A percentile compares a stretch with the other conserved stretches of the same genome.
These are phyloP conservation scores for Pogonocherus hispidulus DNA, from an alignment of 2,888 invertebrate genomes.

Conservation along the genomic window DNA sequence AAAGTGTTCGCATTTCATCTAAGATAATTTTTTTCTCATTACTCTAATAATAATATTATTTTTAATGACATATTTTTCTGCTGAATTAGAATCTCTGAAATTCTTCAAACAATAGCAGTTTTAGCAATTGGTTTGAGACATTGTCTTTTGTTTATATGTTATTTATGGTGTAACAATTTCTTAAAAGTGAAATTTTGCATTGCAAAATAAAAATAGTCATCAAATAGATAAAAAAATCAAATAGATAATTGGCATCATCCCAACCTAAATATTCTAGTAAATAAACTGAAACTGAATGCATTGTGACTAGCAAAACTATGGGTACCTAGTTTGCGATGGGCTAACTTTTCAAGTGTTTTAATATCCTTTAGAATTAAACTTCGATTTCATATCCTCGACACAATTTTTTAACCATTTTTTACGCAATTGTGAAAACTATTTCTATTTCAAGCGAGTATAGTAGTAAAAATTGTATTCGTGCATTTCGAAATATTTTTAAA, in stretches of 20 bases:
- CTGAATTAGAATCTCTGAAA: neutral
- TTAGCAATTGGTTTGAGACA: slow-evolving; percentile 10
- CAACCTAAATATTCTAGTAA: no score
- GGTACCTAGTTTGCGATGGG: neutral
- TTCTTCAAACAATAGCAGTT: slow-evolving; percentile 5
- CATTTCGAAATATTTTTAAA: slow-evolving; percentile 14
- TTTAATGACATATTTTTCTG: neutral
- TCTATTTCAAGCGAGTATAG: neutral
- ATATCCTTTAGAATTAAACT: neutral
- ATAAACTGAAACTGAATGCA: no score
- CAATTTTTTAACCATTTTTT: slow-evolving; percentile 5
- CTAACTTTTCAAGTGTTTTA: neutral
- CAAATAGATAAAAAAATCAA: no score
- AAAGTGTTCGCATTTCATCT: no score
- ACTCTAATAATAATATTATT: no score
- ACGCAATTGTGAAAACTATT: slow-evolving; percentile 15
- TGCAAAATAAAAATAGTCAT: slow-evolving; percentile 15
- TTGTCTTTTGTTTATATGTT: slow-evolving; percentile 23
- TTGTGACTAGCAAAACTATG: no score
- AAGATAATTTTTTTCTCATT: no score
- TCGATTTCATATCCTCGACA: slow-evolving; percentile 17
- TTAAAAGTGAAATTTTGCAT: slow-evolving; percentile 30
- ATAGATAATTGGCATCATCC: no score
- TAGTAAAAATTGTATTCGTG: slow-evolving; percentile 5
- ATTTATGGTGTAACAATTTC: slow-evolving; percentile 24